Conservation (phyloP, 1,140 invertebrate species). For the Orchesella cincta region DNA sequence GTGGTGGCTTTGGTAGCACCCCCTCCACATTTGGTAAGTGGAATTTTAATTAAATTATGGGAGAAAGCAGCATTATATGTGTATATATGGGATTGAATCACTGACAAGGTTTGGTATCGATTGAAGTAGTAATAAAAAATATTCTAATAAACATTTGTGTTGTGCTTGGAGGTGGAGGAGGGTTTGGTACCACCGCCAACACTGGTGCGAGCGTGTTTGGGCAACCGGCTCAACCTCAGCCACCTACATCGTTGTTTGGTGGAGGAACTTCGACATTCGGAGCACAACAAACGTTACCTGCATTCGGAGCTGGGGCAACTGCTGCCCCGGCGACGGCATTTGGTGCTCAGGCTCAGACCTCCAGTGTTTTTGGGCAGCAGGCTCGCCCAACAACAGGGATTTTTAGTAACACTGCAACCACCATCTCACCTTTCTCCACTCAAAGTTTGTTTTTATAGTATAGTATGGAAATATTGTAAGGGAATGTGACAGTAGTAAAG, state of each 20-base stretch:
- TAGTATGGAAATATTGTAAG: neutral
- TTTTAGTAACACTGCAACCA: neutral
- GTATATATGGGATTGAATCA: no score
- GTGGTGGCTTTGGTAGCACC: neutral
- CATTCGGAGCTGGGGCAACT: neutral
- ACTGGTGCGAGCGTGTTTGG: conserved; percentile 9
- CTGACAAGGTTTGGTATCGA: no score
- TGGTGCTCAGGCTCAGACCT: neutral
- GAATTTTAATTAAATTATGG: neutral
- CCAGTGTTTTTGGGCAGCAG: conserved; percentile 23
- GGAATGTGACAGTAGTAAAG: neutral
- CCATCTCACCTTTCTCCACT: conserved; percentile 6
- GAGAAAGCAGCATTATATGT: neutral
- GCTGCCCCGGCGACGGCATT: neutral
- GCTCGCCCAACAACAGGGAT: neutral
- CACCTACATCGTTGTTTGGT: conserved; percentile 2
- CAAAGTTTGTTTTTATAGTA: neutral
- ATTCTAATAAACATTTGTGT: no score
- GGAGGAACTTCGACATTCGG: neutral
- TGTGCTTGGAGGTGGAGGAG: neutral
- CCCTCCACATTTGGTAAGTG: conserved; percentile 27
- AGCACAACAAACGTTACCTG: neutral
- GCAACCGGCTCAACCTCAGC: conserved; percentile 13
- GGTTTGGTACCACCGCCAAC: neutral
- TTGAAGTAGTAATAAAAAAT: no score